phyloP scores from a whole-genome alignment of 2,888 invertebrate species.

The Heliconius aoede region DNA sequence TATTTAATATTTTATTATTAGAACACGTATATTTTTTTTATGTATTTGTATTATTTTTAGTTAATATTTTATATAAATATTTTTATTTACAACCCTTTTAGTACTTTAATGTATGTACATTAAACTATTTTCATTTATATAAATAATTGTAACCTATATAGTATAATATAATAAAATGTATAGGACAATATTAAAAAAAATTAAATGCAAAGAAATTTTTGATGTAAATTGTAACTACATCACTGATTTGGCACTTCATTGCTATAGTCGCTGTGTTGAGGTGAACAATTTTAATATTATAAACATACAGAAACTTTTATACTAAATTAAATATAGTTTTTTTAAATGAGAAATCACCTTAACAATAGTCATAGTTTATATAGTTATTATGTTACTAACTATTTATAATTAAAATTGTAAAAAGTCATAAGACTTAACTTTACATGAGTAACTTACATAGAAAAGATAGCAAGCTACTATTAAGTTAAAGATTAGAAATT shows the following conservation, averaged over 20 bases:
- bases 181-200: constrained; percentile 4
- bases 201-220: not conserved
- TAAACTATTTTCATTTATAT: constrained; percentile 25
- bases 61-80: constrained; percentile 46
- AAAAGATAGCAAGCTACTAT: not conserved
- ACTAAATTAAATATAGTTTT: not conserved
- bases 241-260: constrained; percentile 20
- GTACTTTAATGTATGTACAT: constrained; percentile 40
- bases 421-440: constrained; percentile 1
- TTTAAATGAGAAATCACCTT: not conserved
- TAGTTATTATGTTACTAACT: not conserved
- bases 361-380: not conserved
- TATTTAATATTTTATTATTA: constrained; percentile 45
- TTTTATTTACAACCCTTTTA: constrained; percentile 49
- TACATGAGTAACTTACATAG: constrained; percentile 2
- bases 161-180: constrained; percentile 1
- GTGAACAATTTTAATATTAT: not conserved
- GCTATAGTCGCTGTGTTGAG: not conserved
- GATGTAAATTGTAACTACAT: not conserved
- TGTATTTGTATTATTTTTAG: constrained; percentile 43
- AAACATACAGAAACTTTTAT: not conserved
- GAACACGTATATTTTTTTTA: constrained; percentile 47
- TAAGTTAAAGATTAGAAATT: not conserved
- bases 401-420: constrained; percentile 15
- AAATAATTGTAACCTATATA: constrained; percentile 11